Base-by-base conservation (phyloP, 2,888 invertebrate species). In the Ceratothoa steindachneri region DNA sequence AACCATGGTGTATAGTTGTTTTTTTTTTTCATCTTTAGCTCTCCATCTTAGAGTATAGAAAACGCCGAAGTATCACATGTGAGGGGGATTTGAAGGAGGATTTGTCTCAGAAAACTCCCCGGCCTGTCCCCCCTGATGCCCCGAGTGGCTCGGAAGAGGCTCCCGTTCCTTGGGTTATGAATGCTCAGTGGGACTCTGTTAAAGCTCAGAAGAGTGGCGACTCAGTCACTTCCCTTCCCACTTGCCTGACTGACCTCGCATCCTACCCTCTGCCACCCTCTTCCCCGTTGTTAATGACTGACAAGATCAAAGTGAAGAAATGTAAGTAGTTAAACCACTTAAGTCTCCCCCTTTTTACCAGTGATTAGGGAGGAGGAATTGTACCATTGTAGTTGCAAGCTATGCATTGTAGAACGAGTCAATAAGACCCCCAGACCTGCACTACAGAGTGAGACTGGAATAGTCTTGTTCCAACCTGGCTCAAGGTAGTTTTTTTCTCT, bases 1-100 rank as follows among this genome's bases (percentile, higher is more conserved):
- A n/a, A n/a, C n/a, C n/a, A n/a, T n/a, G n/a, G n/a, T n/a, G n/a
- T n/a, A n/a, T n/a, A n/a, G n/a, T n/a, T n/a, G n/a, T n/a, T n/a
- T n/a, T n/a, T n/a, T n/a, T n/a, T 51, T 27, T 64, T 30, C 29
- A 2, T 24, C n/a, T 52, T 30, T 69, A 79, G 76, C 67, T 79
- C 29, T 79, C 79, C 22, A 79, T 79, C 52, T 69, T 79, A 69
- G 79, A 79, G 64, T 79, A 79, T 67, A 73, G 79, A n/a, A 79
- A 79, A 29, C 67, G 79, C 30, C 74, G 74, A 41, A 79, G 79
- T 68, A 76, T 76, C 12, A 65, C 69, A 31, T 71, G 74, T 41
- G 77, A 77, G 19, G 19, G 41, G 65, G 77, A 75, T 15, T 31
- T 41, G 28, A 75, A 71, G 29, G 67, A 67, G 12, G 67, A 52